Evolutionary conservation across 2,888 invertebrate species (phyloP), one percentile per base, ranked within the genome.

Genomic region (Mythimna lalbum): DNA sequence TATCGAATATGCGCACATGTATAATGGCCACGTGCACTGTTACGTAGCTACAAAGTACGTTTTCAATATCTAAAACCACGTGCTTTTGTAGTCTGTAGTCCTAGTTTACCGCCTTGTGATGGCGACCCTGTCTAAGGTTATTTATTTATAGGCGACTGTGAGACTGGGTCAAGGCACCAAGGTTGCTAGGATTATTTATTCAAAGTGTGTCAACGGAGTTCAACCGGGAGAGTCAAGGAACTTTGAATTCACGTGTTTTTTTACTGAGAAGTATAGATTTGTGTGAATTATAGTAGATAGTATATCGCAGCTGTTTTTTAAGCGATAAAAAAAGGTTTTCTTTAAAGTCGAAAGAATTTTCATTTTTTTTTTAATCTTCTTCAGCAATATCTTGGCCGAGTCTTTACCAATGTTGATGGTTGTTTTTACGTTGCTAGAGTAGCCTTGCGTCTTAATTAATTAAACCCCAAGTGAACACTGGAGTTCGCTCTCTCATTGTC

Each of bases 1-100:
- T 75, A 77, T 77, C 52, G 76, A 75, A 68, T 76, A 75, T 75
- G 76, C 76, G 76, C 76, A 77, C 21, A 60, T 23, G 27, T 27
- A 17, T 19, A 14, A 31, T 2, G 14, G 12, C 62, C 67, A 76
- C 76, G 75, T 76, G 75, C 21, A 12, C 57, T 36, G 1, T 9
- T 17, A 56, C 9, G 4, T 55, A 55, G 19, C 23, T 17, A 17
- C 4, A 43, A 1, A 21, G 23, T 53, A n/a, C 27, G 2, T 31
- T 49, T 33, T 19, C 68, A n/a, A 33, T 21, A 47, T 56, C 7
- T 14, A 31, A 9, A 27, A 64, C n/a, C 12, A 56, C 19, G 31
- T 55, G 31, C 49, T 71, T 27, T 52, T 47, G 27, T 2, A 17
- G n/a, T 49, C 56, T 80, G 73, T 10, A 70, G 4, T n/a, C 75